A percentile compares a stretch with the other conserved stretches of the same genome.
phyloP scores from a whole-genome alignment of 1,140 invertebrate genomes.

The Pararge aegeria region DNA sequence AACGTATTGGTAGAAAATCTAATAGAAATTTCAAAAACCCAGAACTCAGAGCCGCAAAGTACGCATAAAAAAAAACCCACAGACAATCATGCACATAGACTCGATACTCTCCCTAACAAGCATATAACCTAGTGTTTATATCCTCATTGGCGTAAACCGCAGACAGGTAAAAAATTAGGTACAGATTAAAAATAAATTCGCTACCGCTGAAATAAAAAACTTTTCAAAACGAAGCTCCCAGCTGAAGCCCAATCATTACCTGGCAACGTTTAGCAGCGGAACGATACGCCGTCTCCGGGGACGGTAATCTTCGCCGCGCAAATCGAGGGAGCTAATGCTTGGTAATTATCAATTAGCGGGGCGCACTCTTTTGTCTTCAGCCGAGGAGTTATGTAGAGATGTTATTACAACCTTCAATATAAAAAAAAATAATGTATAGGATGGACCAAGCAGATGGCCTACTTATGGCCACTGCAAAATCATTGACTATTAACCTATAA shows the following conservation, averaged over 20 bases:
- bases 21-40: too few relatives aligned
- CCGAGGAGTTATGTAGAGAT: slow-evolving; percentile 19
- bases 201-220: not conserved
- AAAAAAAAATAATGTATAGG: too few relatives aligned
- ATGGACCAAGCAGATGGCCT: too few relatives aligned
- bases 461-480: not conserved
- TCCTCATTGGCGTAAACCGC: not conserved
- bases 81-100: too few relatives aligned
- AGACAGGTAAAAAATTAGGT: not conserved
- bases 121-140: not conserved
- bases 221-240: slow-evolving; percentile 4
- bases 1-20: too few relatives aligned
- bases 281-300: slow-evolving; percentile 16
- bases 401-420: slow-evolving; percentile 6
- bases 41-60: too few relatives aligned
- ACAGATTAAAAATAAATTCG: not conserved
- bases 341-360: slow-evolving; percentile 48
- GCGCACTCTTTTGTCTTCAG: slow-evolving; percentile 36
- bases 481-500: not conserved
- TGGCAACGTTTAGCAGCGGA: slow-evolving; percentile 9
- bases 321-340: slow-evolving; percentile 44
- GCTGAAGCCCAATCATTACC: slow-evolving; percentile 13
- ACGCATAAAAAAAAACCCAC: too few relatives aligned
- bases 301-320: slow-evolving; percentile 31
- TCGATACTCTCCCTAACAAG: too few relatives aligned